Evolutionary conservation across 2,797 vertebrate genomes (phyloP).

Genomic region (Bucorvus abyssinicus): DNA sequence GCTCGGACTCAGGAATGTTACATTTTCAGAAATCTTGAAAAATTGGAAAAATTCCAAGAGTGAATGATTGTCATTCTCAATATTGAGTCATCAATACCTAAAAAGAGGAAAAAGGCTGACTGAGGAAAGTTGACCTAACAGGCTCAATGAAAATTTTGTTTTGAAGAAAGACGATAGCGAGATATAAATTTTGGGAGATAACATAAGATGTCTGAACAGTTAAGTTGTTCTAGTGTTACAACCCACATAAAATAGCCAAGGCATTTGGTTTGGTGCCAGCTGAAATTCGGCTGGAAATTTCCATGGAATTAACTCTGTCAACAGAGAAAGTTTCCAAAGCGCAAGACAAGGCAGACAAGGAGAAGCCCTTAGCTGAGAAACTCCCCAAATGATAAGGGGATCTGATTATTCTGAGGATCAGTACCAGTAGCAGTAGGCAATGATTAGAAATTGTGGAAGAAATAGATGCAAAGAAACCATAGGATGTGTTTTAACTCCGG

Average conservation of each 20-base stretch:
- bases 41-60: background rate
- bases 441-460: background rate
- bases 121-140: background rate
- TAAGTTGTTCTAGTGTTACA: background rate
- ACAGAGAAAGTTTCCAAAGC: background rate
- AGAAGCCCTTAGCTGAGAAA: background rate
- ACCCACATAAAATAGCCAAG: background rate
- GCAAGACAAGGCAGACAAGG: background rate
- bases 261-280: background rate
- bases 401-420: background rate
- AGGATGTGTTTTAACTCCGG: background rate
- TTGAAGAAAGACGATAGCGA: background rate
- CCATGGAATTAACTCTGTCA: background rate
- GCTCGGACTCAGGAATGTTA: background rate
- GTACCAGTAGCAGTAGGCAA: background rate
- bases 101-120: background rate
- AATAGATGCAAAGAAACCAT: background rate
- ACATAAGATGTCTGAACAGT: background rate
- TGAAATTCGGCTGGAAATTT: background rate
- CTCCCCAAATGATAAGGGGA: background rate
- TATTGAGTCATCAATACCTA: background rate
- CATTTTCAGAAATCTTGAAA: background rate
- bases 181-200: background rate
- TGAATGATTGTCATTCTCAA: background rate
- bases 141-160: background rate